Conservation (phyloP, 2,113 vertebrate genomes). For the Okapia johnstoni region DNA sequence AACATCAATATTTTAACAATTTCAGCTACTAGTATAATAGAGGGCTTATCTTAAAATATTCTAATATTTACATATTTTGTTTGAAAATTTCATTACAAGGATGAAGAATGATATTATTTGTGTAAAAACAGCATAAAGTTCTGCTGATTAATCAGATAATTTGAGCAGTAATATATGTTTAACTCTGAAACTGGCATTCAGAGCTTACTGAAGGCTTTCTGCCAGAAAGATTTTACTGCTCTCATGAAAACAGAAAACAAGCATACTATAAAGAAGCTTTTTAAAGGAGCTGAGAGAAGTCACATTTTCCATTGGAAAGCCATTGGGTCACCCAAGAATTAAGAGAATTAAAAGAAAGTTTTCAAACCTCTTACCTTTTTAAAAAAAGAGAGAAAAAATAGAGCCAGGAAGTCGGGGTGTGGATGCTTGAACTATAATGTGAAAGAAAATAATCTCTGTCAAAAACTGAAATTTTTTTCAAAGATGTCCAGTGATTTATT, state of each 20-base stretch:
- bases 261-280: neutral
- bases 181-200: neutral
- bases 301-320: neutral
- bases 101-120: neutral
- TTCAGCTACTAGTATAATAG: neutral
- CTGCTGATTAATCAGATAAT: neutral
- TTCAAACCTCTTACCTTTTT: neutral
- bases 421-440: neutral
- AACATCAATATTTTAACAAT: neutral
- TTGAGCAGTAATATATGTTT: neutral
- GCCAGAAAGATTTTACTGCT: neutral
- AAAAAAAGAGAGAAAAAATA: neutral
- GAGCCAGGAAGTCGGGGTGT: neutral
- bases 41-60: neutral
- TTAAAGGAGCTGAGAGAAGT: neutral
- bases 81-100: neutral
- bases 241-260: neutral
- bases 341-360: neutral
- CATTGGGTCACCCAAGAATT: neutral
- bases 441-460: neutral
- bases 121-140: neutral
- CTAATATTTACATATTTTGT: neutral
- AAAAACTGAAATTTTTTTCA: neutral
- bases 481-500: neutral
- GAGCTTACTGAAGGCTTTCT: neutral